Evolutionary conservation across 2,113 vertebrate species (phyloP).

Genomic region (Vimba vimba): DNA sequence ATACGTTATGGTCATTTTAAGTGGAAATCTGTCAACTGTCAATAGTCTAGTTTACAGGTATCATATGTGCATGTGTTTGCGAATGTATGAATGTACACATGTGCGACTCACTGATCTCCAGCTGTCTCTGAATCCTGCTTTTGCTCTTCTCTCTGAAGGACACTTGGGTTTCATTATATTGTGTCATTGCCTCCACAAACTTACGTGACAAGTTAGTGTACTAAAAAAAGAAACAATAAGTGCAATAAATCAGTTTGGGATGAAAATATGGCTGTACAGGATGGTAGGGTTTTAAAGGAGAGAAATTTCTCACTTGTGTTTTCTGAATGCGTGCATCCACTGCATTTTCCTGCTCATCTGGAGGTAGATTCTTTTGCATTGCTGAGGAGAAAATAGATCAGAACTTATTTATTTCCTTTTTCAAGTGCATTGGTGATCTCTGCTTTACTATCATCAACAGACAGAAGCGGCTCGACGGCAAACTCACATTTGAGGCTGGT

Average conservation of each 20-base stretch:
- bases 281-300: neutral
- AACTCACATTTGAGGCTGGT: slow-evolving; percentile 84
- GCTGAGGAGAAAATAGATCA: slow-evolving; percentile 68
- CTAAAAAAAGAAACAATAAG: slow-evolving; percentile 66
- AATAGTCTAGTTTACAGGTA: neutral
- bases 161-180: slow-evolving; percentile 91
- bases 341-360: slow-evolving; percentile 80
- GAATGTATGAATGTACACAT: neutral
- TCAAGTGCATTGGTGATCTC: neutral
- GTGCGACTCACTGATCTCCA: slow-evolving; percentile 92
- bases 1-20: no score
- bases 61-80: neutral
- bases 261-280: neutral
- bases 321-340: slow-evolving; percentile 91
- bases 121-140: slow-evolving; percentile 90
- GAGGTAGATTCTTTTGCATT: slow-evolving; percentile 85
- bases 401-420: neutral
- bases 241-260: neutral
- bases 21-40: neutral
- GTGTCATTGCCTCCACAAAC: slow-evolving; percentile 95
- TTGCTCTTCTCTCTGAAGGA: slow-evolving; percentile 94
- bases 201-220: slow-evolving; percentile 89
- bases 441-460: neutral
- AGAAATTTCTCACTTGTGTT: slow-evolving; percentile 83
- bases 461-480: neutral